Percentiles rank a stretch among this genome's conserved stretches.
These are phyloP conservation scores for Galaxea fascicularis DNA, from an alignment of 92 coral and sea anemone genomes.

Conservation along the genomic window DNA sequence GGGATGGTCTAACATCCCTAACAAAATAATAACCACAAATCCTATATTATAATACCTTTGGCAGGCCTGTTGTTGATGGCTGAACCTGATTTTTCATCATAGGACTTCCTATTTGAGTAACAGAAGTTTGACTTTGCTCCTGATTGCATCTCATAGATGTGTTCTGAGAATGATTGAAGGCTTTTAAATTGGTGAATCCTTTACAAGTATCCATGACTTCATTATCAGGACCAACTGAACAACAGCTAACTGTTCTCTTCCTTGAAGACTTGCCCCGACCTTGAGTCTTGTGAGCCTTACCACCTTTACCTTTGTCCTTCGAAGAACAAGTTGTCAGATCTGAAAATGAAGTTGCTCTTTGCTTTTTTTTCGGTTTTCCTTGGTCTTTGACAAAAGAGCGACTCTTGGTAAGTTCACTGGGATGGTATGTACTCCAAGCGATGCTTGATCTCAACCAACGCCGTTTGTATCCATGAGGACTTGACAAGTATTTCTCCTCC, in stretches of 20 bases:
- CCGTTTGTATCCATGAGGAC: constrained; percentile 74
- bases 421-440: constrained; percentile 88
- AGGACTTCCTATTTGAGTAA: background rate
- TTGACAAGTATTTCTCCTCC: constrained; percentile 45
- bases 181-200: constrained; percentile 12
- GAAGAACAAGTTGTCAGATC: constrained; percentile 29
- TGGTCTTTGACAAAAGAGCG: constrained; percentile 57
- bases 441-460: constrained; percentile 92
- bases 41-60: too few relatives aligned
- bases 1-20: too few relatives aligned
- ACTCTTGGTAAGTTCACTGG: constrained; percentile 88
- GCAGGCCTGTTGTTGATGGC: background rate
- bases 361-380: constrained; percentile 29
- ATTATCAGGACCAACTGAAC: constrained; percentile 7
- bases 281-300: background rate
- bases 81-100: background rate
- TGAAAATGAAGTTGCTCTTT: constrained; percentile 62
- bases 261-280: constrained; percentile 29
- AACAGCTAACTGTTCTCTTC: constrained; percentile 35
- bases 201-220: background rate
- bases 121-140: background rate
- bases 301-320: constrained; percentile 22
- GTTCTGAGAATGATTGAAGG: background rate
- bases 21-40: too few relatives aligned
- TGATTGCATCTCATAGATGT: background rate